Evolutionary conservation across 2,888 invertebrate genomes (phyloP), one percentile per base, ranked within the genome.

Genomic region (Drosophila buzzatii): DNA sequence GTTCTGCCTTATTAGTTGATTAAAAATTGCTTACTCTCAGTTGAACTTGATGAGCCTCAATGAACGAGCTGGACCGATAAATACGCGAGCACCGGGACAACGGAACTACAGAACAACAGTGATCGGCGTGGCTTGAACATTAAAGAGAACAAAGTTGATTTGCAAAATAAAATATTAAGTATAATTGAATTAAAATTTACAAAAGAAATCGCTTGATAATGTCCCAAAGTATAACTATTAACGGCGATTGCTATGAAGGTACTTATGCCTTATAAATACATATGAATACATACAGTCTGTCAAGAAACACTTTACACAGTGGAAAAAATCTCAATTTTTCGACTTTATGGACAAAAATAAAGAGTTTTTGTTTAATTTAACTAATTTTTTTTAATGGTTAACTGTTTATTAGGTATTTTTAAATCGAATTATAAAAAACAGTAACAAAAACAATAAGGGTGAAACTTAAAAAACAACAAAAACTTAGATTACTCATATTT

Each of bases 191-290:
- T 27, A 6, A 27, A 27, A 27, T 27, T 27, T 27, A 0, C 6
- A 80, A 73, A 74, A 56, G 65, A 41, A 18, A 44, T 33, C 31
- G 6, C 33, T 16, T 52, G 71, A 84, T 72, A 72, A 87, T 85
- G 88, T 10, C 78, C 53, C 65, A 63, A 51, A 76, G 45, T 62
- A 73, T 85, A 49, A 81, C 71, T 70, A 85, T 85, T 70, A 85
- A 85, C 68, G 88, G 85, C 57, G 72, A 58, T 27, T 55, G 67
- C 63, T 70, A 88, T 65, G 88, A 72, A 59, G 85, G 85, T 85
- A 73, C 47, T 66, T 63, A 44, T 55, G 57, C 4, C 49, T 55
- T 47, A 5, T 47, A 31, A 5, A 31, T 33, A 16, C 9, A 27
- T 58, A 12, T 8, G 16, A n/a, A n/a, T n/a, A n/a, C n/a, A n/a